A percentile compares a stretch with the other conserved stretches of the same genome.
Conservation (phyloP, 2,888 invertebrate genomes). For the Brachylomia viminalis region DNA sequence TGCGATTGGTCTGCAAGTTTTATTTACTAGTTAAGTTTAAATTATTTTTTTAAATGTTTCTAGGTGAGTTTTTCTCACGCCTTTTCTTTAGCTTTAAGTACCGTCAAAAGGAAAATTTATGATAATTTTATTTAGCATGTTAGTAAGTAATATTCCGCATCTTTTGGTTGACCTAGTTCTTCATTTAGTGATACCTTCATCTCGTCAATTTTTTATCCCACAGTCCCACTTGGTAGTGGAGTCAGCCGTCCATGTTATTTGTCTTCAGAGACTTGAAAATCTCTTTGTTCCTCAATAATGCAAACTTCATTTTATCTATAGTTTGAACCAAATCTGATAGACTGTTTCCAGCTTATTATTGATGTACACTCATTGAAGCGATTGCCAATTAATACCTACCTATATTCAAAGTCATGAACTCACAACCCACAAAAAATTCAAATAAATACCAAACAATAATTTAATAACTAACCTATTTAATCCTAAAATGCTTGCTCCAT, state of each 20-base stretch:
- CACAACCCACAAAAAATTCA: slow-evolving; percentile 25
- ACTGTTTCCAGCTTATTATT: background rate
- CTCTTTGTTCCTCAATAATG: background rate
- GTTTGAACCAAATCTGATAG: background rate
- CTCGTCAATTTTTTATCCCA: background rate
- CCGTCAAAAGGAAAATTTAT: background rate
- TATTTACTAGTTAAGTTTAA: slow-evolving; percentile 46
- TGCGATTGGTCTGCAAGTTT: slow-evolving; percentile 53
- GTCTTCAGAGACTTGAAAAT: background rate
- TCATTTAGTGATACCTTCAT: background rate
- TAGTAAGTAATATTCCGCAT: background rate
- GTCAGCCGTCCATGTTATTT: too few relatives aligned
- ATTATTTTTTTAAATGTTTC: slow-evolving; percentile 35
- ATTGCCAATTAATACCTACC: too few relatives aligned
- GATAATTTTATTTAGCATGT: background rate
- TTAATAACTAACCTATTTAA: slow-evolving; percentile 41
- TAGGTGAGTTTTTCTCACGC: slow-evolving; percentile 47
- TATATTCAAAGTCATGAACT: slow-evolving; percentile 7
- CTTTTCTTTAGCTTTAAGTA: slow-evolving; percentile 3
- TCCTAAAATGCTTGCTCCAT: slow-evolving; percentile 30
- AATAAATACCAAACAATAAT: slow-evolving; percentile 26
- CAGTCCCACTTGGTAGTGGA: background rate
- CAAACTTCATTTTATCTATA: background rate
- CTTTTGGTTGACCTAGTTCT: background rate
- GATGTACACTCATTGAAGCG: too few relatives aligned